Evolutionary conservation across 2,113 vertebrate genomes (phyloP), one percentile per base, ranked within the genome.

Genomic region (Periophthalmus modestus): DNA sequence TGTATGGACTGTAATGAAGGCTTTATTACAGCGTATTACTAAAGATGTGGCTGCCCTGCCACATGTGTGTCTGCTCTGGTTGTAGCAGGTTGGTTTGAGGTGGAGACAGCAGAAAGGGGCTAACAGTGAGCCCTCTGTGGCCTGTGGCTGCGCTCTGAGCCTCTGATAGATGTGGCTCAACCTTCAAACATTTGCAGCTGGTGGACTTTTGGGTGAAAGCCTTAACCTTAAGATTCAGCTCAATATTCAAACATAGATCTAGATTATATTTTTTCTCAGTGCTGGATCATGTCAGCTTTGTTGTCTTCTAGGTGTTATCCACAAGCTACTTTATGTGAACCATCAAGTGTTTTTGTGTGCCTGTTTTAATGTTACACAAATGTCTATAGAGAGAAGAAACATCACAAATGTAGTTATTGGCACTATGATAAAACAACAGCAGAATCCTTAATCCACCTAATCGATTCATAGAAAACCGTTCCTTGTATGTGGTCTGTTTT

Each of bases 81-180:
- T 24, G 15, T 19, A 78, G 36, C 68, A 66, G 67, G 55, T 82
- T 75, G 70, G 48, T 76, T 79, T 82, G 67, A 81, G 69, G 75
- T 78, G 23, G 68, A 75, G 39, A 70, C 71, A 79, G 68, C 50
- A 62, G 43, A 39, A 39, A 33, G 71, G 28, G 74, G 59, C 28
- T 62, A 62, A 62, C 59, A 62, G 24, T 19, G 6, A 73, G 61
- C 18, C 23, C 47, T 59, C 18, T 63, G 61, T 79, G 75, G 75
- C 50, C 68, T 79, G 83, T 80, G 84, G 85, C 75, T 79, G 43
- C 66, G 72, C 50, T 52, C 68, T 67, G 63, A 71, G 68, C 70
- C 74, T 48, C n/a, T 36, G 16, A 52, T 68, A 82, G 76, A 88
- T 85, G 73, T 83, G 76, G 79, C 14, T 62, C 68, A 58, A 33